Percentiles rank a stretch among this genome's conserved stretches.
These are phyloP conservation scores for Malurus melanocephalus DNA, from an alignment of 2,113 vertebrate genomes.

Conservation along the genomic window DNA sequence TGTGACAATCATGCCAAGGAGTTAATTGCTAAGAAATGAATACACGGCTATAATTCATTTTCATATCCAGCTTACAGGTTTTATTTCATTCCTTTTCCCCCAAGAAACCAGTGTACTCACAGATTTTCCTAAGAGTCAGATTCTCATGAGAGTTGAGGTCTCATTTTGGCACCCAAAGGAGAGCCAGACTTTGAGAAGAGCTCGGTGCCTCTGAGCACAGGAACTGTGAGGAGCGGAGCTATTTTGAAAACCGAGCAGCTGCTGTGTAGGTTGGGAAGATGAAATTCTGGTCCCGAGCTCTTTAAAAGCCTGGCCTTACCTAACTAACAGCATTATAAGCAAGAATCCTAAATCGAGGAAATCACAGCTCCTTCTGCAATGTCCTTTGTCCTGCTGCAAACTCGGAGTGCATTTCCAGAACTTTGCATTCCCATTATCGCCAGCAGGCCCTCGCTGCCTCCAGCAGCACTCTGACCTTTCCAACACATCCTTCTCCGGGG, in stretches of 20 bases:
- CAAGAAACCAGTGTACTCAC: not conserved
- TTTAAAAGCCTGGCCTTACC: not conserved
- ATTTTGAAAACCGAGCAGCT: constrained; percentile 54
- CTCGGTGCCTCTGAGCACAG: constrained; percentile 12
- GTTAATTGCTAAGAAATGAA: not conserved
- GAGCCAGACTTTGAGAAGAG: constrained; percentile 7
- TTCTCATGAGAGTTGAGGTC: constrained; percentile 22
- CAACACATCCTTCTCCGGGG: not conserved
- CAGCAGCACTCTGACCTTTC: constrained; percentile 29
- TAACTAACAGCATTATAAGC: not conserved
- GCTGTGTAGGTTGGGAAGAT: constrained; percentile 55
- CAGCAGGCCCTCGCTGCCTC: not conserved
- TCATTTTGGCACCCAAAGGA: constrained; percentile 25
- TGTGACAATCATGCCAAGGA: not conserved
- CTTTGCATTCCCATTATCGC: not conserved
- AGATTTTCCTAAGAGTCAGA: not conserved
- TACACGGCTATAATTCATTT: not conserved
- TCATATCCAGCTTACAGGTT: not conserved
- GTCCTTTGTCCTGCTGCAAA: not conserved
- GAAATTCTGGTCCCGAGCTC: constrained; percentile 24
- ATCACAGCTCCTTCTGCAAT: not conserved
- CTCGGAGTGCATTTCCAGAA: not conserved
- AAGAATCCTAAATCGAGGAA: not conserved
- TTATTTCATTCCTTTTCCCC: not conserved
- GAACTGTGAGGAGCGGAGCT: constrained; percentile 36